phyloP scores from a whole-genome alignment of 2,888 invertebrate species.

The Drosophila borborema region DNA sequence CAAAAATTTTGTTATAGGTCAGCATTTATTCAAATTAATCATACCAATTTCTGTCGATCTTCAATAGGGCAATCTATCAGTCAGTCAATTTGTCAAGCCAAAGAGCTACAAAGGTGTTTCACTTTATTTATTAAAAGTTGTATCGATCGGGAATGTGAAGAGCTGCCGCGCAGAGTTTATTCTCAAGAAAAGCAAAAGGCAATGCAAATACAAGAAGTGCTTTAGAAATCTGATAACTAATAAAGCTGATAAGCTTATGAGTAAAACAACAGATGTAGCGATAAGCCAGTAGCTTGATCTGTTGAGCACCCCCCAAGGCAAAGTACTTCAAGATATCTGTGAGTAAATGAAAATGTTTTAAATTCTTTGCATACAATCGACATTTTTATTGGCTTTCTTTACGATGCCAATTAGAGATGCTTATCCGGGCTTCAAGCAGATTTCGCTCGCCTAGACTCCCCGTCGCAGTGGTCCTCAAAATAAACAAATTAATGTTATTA shows the following conservation, averaged over 20 bases:
- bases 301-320: not conserved
- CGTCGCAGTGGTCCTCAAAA: not conserved
- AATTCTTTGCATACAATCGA: slow-evolving; percentile 23
- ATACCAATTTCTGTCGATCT: not conserved
- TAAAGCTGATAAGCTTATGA: slow-evolving; percentile 25
- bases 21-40: no score
- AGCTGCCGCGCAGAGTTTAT: not conserved
- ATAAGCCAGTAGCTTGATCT: not conserved
- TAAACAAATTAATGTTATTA: slow-evolving; percentile 30
- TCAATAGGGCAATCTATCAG: not conserved
- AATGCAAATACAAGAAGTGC: slow-evolving; percentile 9
- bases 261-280: slow-evolving; percentile 19
- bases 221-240: slow-evolving; percentile 23
- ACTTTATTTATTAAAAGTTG: not conserved
- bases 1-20: no score
- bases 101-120: not conserved
- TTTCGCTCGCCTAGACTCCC: slow-evolving; percentile 9
- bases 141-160: not conserved
- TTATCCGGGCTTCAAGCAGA: slow-evolving; percentile 36
- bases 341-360: slow-evolving; percentile 7
- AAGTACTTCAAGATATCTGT: slow-evolving; percentile 14
- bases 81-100: not conserved
- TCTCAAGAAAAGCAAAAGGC: not conserved
- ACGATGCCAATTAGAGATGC: slow-evolving; percentile 45
- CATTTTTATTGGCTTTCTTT: slow-evolving; percentile 54